Conservation (phyloP, 2,113 vertebrate species). For the Mionectes macconnelli region DNA sequence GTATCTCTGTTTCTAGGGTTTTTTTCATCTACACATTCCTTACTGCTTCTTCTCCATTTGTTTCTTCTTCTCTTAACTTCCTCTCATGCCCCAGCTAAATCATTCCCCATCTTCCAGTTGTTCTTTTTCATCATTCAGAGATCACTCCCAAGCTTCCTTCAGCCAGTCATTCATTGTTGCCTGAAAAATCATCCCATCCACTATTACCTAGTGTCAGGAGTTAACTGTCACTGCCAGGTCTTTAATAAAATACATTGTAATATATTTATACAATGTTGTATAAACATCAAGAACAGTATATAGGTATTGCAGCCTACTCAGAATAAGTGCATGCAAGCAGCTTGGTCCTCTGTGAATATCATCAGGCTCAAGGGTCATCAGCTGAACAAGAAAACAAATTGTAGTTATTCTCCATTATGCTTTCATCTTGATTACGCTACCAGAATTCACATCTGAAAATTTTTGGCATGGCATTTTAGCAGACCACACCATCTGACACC, state of each 20-base stretch:
- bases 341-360: background rate
- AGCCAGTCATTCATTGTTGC: background rate
- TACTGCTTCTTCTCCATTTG: background rate
- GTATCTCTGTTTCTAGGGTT: background rate
- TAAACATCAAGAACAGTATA: background rate
- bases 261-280: background rate
- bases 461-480: background rate
- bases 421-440: background rate
- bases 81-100: background rate
- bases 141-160: background rate
- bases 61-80: background rate
- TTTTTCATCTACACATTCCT: background rate
- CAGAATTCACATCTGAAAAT: background rate
- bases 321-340: background rate
- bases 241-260: background rate
- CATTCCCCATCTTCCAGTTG: background rate
- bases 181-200: background rate
- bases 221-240: background rate
- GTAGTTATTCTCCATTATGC: background rate
- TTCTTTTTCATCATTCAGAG: background rate
- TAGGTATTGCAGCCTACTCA: background rate
- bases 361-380: background rate
- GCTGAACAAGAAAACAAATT: background rate
- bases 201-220: background rate
- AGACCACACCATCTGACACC: background rate